Percentiles rank a stretch among this genome's conserved stretches.
Conservation (phyloP, 2,113 vertebrate genomes). For the Serinus canaria region DNA sequence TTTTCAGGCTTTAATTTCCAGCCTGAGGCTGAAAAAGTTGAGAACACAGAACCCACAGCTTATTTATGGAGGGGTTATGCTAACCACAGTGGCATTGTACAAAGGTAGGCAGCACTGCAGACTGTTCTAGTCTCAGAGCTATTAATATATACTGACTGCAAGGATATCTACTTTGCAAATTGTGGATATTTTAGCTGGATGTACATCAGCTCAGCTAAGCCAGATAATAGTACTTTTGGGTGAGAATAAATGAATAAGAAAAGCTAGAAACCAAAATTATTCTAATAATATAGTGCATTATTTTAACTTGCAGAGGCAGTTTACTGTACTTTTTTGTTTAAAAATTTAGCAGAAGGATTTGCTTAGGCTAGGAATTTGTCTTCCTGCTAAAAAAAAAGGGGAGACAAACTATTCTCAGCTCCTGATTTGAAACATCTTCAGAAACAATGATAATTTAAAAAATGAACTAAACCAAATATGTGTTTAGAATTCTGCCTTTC, state of each 20-base stretch:
- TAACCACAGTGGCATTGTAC: background rate
- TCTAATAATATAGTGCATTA: background rate
- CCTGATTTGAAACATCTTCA: background rate
- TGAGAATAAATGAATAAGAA: background rate
- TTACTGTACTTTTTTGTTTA: background rate
- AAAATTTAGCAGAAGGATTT: background rate
- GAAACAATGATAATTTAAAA: background rate
- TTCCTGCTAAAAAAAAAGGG: background rate
- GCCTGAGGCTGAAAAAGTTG: background rate
- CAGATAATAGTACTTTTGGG: background rate
- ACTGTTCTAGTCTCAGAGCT: background rate
- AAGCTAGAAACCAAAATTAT: background rate
- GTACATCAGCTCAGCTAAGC: background rate
- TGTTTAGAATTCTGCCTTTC: background rate
- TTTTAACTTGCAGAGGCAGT: background rate
- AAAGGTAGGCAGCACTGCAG: background rate
- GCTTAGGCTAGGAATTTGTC: background rate
- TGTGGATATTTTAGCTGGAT: background rate
- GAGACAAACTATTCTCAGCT: background rate
- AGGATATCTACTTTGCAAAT: background rate
- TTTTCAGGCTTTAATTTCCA: slow-evolving; percentile 36
- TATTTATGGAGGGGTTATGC: slow-evolving; percentile 20
- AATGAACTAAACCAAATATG: background rate
- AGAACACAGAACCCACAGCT: background rate
- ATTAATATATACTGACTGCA: background rate